Evolutionary conservation across 2,888 invertebrate species (phyloP), one percentile per base, ranked within the genome.

Genomic region (Limulus polyphemus): DNA sequence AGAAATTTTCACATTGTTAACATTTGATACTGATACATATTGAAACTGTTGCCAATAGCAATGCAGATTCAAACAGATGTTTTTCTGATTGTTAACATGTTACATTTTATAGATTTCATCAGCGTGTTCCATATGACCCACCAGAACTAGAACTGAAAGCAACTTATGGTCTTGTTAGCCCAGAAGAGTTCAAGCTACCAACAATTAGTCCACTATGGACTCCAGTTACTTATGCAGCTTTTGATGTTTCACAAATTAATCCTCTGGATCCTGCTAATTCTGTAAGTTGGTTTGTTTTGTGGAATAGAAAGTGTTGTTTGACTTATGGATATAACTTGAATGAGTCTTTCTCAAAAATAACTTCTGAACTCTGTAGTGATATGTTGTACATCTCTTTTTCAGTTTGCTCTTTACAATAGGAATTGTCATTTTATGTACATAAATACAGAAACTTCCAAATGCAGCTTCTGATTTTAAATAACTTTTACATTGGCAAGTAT

Each of bases 101-200:
- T 32, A 47, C 16, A 51, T 59, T 62, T 68, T 71, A 16, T 69
- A 82, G 82, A 68, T 83, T 83, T 70, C 83, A 84, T 69, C 81
- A 84, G 71, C 81, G 80, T 71, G 78, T 84, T 63, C 82, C 83
- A 1, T 79, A 77, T 59, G 80, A 82, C 63, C 78, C 82, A 58
- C 80, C 81, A 59, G 69, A 73, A 56, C 73, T 84, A 62, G 82
- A 83, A 70, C 74, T 80, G 58, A 82, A 83, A 72, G 82, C 83
- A 50, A 82, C 81, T 0, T 83, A 81, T 73, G 84, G 84, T 58
- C 73, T 84, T 61, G 83, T 81, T 1, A 79, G 80, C 67, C 81
- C 83, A 14, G 81, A 82, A 68, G 78, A 81, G 60, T 83, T 80
- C 72, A 73, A 74, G 58, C 75, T 80, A 69, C 81, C 83, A 10